phyloP scores from a whole-genome alignment of 1,140 invertebrate genomes.

The Cheumatopsyche charites region DNA sequence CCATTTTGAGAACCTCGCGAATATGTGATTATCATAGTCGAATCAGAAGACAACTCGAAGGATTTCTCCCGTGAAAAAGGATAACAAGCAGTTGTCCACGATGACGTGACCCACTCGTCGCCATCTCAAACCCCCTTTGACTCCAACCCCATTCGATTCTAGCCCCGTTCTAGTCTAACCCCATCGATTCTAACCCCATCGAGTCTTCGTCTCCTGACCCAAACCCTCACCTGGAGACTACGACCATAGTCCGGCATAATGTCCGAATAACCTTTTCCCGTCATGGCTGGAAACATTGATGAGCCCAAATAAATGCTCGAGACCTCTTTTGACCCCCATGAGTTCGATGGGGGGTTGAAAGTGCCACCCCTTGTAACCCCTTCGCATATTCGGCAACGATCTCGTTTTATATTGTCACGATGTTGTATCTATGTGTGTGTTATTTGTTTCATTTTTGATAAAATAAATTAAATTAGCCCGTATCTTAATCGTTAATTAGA shows the following conservation, averaged over 20 bases:
- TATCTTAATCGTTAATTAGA: no score
- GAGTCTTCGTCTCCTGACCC: neutral
- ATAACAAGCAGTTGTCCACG: conserved; percentile 49
- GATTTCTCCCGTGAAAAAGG: conserved; percentile 46
- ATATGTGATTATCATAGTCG: conserved; percentile 31
- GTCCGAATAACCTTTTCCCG: conserved; percentile 47
- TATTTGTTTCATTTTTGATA: no score
- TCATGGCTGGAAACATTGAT: conserved; percentile 48
- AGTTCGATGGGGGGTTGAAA: neutral
- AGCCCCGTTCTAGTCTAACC: no score
- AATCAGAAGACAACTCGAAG: conserved; percentile 41
- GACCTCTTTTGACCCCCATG: neutral
- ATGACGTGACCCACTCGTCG: conserved; percentile 32
- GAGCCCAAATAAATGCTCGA: conserved; percentile 48
- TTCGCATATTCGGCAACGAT: conserved; percentile 5
- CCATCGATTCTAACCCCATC: neutral
- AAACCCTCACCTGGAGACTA: neutral
- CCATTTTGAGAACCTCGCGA: neutral
- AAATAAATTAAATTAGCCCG: no score
- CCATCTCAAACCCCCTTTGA: neutral
- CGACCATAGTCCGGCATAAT: conserved; percentile 42
- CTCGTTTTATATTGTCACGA: conserved; percentile 1
- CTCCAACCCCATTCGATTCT: no score
- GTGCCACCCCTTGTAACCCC: neutral
- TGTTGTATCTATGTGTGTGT: no score